These are phyloP conservation scores for Xenops minutus DNA, from an alignment of 2,797 vertebrate genomes.

Conservation along the genomic window DNA sequence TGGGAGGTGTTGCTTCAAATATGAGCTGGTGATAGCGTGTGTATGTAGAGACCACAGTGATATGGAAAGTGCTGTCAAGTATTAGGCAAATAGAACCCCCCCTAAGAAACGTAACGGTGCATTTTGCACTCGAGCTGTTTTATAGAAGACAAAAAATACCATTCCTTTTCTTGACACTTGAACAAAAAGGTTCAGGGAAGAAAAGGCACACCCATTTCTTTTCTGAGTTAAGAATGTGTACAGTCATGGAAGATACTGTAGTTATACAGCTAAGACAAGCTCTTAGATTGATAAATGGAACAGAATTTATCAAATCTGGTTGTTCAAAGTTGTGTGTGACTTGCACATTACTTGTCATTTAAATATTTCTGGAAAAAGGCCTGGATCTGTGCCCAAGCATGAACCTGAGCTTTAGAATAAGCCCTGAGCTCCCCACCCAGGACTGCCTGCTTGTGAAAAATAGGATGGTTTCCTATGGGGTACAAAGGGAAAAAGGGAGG, in stretches of 20 bases:
- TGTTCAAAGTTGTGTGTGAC: not conserved
- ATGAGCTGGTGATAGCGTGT: not conserved
- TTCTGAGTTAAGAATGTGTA: not conserved
- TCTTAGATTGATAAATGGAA: not conserved
- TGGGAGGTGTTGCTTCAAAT: not conserved
- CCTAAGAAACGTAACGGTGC: not conserved
- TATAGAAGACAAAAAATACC: not conserved
- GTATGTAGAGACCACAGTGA: not conserved
- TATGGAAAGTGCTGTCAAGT: not conserved
- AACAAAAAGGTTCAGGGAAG: not conserved
- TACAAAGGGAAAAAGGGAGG: slow-evolving; percentile 2
- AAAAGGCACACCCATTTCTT: not conserved
- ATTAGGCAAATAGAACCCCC: not conserved
- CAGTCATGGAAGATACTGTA: not conserved
- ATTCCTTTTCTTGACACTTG: not conserved
- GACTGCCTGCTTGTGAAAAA: not conserved
- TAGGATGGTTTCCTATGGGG: not conserved
- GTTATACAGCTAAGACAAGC: not conserved
- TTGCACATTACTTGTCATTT: not conserved
- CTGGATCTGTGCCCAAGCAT: slow-evolving; percentile 1
- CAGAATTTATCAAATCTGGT: not conserved
- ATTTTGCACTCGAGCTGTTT: not conserved
- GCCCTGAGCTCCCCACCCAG: not conserved
- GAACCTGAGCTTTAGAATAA: slow-evolving; percentile 5
- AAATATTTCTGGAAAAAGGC: slow-evolving; percentile 2